phyloP scores from a whole-genome alignment of 2,888 invertebrate genomes.

The Coelinius sp. region DNA sequence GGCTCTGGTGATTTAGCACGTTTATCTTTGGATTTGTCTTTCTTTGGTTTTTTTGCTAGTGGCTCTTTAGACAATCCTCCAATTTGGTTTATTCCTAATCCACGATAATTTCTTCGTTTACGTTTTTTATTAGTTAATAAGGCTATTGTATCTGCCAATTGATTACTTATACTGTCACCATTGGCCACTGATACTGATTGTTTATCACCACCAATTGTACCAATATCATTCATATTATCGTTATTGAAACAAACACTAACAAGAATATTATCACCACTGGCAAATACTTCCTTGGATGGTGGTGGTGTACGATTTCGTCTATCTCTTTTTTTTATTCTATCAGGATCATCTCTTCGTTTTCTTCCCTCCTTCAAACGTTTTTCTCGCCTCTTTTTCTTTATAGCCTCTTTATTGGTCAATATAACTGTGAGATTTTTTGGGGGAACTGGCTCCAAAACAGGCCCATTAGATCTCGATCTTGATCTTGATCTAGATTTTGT shows the following conservation, averaged over 20 bases:
- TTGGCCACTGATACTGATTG: not conserved
- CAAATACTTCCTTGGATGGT: slow-evolving; percentile 91
- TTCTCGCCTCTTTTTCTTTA: slow-evolving; percentile 72
- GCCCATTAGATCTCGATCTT: slow-evolving; percentile 1
- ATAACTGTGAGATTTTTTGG: slow-evolving; percentile 76
- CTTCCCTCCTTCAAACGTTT: slow-evolving; percentile 71
- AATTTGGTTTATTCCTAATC: slow-evolving; percentile 56
- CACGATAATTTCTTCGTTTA: slow-evolving; percentile 69
- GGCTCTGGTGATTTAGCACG: slow-evolving; percentile 58
- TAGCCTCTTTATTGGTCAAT: slow-evolving; percentile 74
- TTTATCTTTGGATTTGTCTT: slow-evolving; percentile 68
- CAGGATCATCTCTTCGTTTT: slow-evolving; percentile 65
- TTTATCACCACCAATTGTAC: slow-evolving; percentile 56
- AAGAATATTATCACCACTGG: slow-evolving; percentile 92
- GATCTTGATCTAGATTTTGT: slow-evolving; percentile 68
- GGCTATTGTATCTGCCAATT: slow-evolving; percentile 61
- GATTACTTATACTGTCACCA: slow-evolving; percentile 8
- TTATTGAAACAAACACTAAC: slow-evolving; percentile 94
- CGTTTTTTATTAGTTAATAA: slow-evolving; percentile 50
- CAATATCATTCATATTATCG: slow-evolving; percentile 59
- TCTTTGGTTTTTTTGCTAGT: slow-evolving; percentile 67
- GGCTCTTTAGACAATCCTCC: slow-evolving; percentile 47
- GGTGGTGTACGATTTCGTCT: slow-evolving; percentile 73
- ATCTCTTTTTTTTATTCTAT: slow-evolving; percentile 70
- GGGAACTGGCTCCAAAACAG: slow-evolving; percentile 53